Base-by-base conservation (phyloP, 2,797 vertebrate genomes). In the Chaenodraco wilsoni region DNA sequence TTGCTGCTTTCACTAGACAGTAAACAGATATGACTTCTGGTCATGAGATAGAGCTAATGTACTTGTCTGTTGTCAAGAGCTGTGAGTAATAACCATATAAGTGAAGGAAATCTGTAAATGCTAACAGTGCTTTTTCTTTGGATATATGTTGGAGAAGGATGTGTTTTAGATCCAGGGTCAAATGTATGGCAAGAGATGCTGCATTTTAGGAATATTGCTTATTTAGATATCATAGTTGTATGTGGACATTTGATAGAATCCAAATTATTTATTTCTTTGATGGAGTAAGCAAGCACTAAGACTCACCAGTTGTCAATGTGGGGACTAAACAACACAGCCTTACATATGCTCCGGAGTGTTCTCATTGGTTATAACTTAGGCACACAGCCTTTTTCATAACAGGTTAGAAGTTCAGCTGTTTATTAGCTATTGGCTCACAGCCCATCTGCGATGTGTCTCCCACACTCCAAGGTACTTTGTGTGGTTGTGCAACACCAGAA, bases 401-500 rank as follows among this genome's bases (percentile, higher is more conserved):
- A 40, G 37, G 31, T 71, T 21, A 41, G 10, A 71, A 33, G 45
- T 69, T 69, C 23, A 62, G 16, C 2, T 40, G 9, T 73, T 76
- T 51, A 64, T 69, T 44, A 59, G 23, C 17, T 11, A 11, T 21
- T 76, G 45, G 40, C 61, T 7, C 48, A 46, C 11, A 44, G 59
- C 14, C 12, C 6, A 65, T 65, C 44, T 61, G 49, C 5, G 19
- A 64, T 23, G 46, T 65, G 57, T 78, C 4, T 82, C 52, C 14
- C 27, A 61, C 37, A 41, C 21, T 65, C 62, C n/a, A n/a, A 62
- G 15, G 45, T 44, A 48, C 37, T 58, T 5, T 73, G 8, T 9
- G 11, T n/a, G 44, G 17, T 90, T 87, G 49, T 55, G 81, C 23
- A 91, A 89, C 69, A 62, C 2, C 27, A 44, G 43, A 78, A 60